phyloP scores from a whole-genome alignment of 2,113 vertebrate species.

The Pangasianodon gigas region DNA sequence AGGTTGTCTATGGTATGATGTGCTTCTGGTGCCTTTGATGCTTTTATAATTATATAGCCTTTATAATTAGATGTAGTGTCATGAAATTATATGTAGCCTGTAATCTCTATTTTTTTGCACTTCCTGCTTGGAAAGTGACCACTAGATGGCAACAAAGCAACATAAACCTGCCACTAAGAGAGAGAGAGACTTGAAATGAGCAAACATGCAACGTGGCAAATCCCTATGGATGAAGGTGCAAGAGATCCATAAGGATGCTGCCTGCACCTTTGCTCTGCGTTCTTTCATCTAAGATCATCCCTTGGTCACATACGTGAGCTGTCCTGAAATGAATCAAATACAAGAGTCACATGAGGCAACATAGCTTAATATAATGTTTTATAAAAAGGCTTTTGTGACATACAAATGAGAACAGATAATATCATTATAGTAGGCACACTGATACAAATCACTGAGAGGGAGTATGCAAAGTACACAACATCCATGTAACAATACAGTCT shows the following conservation, averaged over 20 bases:
- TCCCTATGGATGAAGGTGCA: not conserved
- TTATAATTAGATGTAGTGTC: not conserved
- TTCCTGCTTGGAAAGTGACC: not conserved
- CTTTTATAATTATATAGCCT: not conserved
- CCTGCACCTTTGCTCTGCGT: not conserved
- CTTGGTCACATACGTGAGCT: not conserved
- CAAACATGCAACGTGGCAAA: constrained; percentile 8
- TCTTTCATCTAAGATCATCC: not conserved
- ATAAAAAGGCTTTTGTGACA: constrained; percentile 56
- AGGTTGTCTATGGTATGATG: not conserved
- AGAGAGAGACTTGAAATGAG: not conserved
- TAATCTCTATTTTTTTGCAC: not conserved
- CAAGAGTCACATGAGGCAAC: not conserved
- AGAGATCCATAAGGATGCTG: not conserved
- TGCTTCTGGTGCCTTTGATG: not conserved
- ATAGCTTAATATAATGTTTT: constrained; percentile 42
- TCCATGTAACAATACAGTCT: constrained; percentile 41
- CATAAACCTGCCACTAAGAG: not conserved
- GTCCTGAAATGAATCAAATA: not conserved
- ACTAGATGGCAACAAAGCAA: constrained; percentile 12
- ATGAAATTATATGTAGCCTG: not conserved
- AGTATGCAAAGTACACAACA: constrained; percentile 44
- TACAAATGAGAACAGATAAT: constrained; percentile 52
- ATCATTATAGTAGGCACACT: constrained; percentile 50
- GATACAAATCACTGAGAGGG: constrained; percentile 44